Base-by-base conservation (phyloP, 2,888 invertebrate genomes). In the Phytoseiulus persimilis region DNA sequence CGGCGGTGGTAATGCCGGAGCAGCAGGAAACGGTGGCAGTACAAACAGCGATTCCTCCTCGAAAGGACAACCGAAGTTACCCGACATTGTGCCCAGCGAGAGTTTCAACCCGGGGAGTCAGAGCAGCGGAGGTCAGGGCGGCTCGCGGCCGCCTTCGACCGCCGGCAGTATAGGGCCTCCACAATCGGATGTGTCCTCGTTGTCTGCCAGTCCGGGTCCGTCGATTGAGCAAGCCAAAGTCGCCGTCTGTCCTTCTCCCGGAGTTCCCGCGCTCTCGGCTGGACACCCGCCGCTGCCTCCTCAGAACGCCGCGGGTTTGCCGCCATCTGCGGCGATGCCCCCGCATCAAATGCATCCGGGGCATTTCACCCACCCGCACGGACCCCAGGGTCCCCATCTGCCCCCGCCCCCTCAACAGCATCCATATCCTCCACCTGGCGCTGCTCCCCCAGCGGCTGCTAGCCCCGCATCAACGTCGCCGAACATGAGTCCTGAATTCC, bases 401-500 rank as follows among this genome's bases (percentile, higher is more conserved):
- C 65, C 65, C 18, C 65, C 65, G 65, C 65, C 65, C 14, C 18
- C 65, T 28, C 87, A 89, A 83, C 90, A 83, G 23, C 45, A 46
- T 28, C 45, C 83, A 23, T 39, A 33, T 31, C 84, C 89, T 31
- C 39, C 31, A 83, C 89, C 83, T 83, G 83, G 11, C 23, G 83
- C 90, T 32, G 65, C 83, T 14, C 14, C 28, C 31, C 18, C 28
- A 18, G 28, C 31, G 89, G 11, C n/a, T 32, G 83, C 28, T 65
- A 65, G 65, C 18, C 65, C 65, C 65, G 65, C 65, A 11, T 65
- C 65, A 28, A 28, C 28, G 14, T 45, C 32, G 32, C 87, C 87
- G 6, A 87, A 11, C 45, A 39, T 87, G 32, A 87, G 89, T 90
- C 89, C 90, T 87, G 14, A 90, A 89, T 89, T 83, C 5, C 90